phyloP scores from a whole-genome alignment of 2,888 invertebrate genomes.

The Synergus umbraculus region DNA sequence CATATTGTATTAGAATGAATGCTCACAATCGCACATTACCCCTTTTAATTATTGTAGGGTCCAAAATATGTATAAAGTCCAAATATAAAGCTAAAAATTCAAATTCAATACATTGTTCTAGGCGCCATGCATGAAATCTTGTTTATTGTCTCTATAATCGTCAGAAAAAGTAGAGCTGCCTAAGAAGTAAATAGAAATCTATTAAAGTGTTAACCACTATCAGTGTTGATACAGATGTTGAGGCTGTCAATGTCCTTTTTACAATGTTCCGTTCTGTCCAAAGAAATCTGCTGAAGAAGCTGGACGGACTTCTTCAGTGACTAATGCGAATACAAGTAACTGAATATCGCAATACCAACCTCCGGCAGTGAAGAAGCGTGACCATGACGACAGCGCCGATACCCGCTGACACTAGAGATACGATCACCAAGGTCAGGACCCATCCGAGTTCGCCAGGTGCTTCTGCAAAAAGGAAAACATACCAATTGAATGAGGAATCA shows the following conservation, averaged over 20 bases:
- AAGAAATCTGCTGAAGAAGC: conserved; percentile 16
- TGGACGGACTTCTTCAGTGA: conserved; percentile 23
- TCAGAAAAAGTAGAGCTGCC: background rate
- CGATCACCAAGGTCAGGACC: conserved; percentile 85
- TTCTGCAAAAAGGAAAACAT: conserved; percentile 77
- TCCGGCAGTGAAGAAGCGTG: conserved; percentile 83
- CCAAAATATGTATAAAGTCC: background rate
- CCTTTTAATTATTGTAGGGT: too few species aligned
- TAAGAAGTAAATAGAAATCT: background rate
- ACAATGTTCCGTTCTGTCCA: background rate
- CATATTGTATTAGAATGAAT: background rate
- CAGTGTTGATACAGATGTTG: background rate
- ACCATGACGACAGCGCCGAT: conserved; percentile 87
- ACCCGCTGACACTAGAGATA: conserved; percentile 84
- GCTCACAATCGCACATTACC: too few species aligned
- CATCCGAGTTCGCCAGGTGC: conserved; percentile 83
- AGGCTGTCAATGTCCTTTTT: background rate
- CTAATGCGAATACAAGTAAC: conserved; percentile 40
- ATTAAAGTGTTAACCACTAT: background rate
- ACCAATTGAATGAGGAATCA: conserved; percentile 56
- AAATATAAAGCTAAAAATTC: too few species aligned
- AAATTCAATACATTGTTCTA: too few species aligned
- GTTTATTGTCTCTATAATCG: background rate
- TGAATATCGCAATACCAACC: conserved; percentile 76
- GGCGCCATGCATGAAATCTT: too few species aligned